phyloP scores from a whole-genome alignment of 2,888 invertebrate species.

The Cryptocheilus praepositus region DNA sequence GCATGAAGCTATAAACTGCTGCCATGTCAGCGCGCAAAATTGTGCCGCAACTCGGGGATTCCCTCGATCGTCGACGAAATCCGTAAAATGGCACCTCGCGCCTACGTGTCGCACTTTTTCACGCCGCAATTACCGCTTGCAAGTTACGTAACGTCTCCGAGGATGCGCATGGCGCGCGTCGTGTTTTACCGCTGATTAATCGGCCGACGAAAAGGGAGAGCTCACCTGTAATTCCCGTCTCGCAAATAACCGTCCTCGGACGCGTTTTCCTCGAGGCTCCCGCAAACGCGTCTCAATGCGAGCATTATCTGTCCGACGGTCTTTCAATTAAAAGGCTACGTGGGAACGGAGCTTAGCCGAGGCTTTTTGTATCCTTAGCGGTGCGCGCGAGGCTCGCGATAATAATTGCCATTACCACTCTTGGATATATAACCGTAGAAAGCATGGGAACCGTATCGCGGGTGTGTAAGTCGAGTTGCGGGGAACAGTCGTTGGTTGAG shows the following conservation, averaged over 20 bases:
- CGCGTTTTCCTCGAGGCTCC: too few relatives aligned
- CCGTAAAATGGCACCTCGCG: too few relatives aligned
- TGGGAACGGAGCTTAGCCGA: conserved; percentile 50
- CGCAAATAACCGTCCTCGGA: conserved; percentile 5
- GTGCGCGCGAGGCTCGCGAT: conserved; percentile 31
- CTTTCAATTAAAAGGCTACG: conserved; percentile 41
- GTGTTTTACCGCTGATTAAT: background rate
- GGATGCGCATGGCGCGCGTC: too few relatives aligned
- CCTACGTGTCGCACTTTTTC: too few relatives aligned
- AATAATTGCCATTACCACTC: conserved; percentile 46
- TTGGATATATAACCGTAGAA: conserved; percentile 52
- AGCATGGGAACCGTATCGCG: conserved; percentile 57
- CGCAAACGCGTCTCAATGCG: background rate
- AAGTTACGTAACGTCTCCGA: too few relatives aligned
- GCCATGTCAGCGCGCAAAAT: too few relatives aligned
- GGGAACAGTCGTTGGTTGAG: background rate
- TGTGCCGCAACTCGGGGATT: too few relatives aligned
- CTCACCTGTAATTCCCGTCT: background rate
- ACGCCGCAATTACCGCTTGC: too few relatives aligned
- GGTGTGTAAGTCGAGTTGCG: conserved; percentile 18
- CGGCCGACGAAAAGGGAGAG: background rate
- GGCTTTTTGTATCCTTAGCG: conserved; percentile 44
- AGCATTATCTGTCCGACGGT: background rate
- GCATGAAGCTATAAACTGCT: too few relatives aligned
- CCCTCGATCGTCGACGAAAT: too few relatives aligned